phyloP scores from a whole-genome alignment of 2,888 invertebrate genomes.

The Strigamia maritima region DNA sequence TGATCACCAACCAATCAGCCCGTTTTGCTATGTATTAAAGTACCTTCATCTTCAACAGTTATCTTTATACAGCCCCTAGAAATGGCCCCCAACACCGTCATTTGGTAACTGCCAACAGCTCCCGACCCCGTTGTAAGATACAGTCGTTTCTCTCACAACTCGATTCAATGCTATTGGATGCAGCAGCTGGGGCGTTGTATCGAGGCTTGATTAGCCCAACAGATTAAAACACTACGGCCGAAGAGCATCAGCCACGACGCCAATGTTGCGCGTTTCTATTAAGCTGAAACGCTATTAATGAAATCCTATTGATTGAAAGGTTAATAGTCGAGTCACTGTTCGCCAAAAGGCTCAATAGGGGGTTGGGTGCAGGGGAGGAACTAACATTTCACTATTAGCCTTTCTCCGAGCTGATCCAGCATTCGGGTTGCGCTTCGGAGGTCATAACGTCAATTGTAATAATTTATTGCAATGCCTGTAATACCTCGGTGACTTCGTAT shows the following conservation, averaged over 20 bases:
- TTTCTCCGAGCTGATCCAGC: not conserved
- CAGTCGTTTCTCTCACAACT: not conserved
- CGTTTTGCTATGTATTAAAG: not conserved
- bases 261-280: conserved; percentile 1
- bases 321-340: conserved; percentile 20
- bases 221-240: not conserved
- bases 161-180: not conserved
- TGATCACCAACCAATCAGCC: not conserved
- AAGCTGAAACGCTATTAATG: conserved; percentile 25
- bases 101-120: not conserved
- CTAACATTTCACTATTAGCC: not conserved
- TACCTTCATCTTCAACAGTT: not conserved
- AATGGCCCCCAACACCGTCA: not conserved
- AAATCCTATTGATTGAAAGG: conserved; percentile 33
- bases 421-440: not conserved
- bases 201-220: not conserved
- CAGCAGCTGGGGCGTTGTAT: not conserved
- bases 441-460: not conserved
- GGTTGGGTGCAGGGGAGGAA: not conserved
- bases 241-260: not conserved
- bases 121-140: not conserved
- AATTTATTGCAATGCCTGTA: not conserved
- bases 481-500: not conserved
- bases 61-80: not conserved
- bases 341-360: not conserved